Evolutionary conservation across 1,140 invertebrate genomes (phyloP).

Genomic region (Musca domestica): DNA sequence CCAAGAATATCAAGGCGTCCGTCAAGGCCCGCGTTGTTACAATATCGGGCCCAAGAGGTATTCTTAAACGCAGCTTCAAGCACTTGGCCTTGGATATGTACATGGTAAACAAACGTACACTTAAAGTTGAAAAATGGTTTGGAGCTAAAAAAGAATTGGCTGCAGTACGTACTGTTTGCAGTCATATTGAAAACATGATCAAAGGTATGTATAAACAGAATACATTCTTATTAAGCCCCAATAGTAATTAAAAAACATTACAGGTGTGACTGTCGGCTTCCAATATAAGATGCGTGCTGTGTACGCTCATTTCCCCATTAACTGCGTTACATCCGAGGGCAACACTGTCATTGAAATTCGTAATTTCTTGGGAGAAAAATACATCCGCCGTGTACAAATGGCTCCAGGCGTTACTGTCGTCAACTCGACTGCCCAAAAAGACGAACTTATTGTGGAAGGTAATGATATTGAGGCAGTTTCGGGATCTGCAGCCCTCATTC

Average conservation of each 20-base stretch:
- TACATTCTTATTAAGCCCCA: neutral
- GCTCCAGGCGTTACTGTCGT: conserved; percentile 89
- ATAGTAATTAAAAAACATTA: neutral
- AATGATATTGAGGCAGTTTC: conserved; percentile 98
- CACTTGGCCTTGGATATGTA: conserved; percentile 94
- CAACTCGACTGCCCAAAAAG: conserved; percentile 93
- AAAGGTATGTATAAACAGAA: conserved; percentile 67
- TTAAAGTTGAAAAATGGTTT: conserved; percentile 99
- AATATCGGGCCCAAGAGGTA: conserved; percentile 91
- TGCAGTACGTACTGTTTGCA: conserved; percentile 95
- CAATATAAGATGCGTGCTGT: conserved; percentile 99
- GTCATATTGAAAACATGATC: conserved; percentile 99
- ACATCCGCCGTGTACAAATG: conserved; percentile 93
- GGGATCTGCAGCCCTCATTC: conserved; percentile 96
- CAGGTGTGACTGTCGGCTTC: conserved; percentile 90
- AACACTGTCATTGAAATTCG: conserved; percentile 92
- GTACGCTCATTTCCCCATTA: conserved; percentile 99
- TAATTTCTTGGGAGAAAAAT: conserved; percentile 99
- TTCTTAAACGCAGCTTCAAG: conserved; percentile 86
- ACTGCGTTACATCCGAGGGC: conserved; percentile 92
- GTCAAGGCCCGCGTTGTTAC: conserved; percentile 91
- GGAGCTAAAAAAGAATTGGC: conserved; percentile 96
- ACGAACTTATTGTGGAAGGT: conserved; percentile 96
- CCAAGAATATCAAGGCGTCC: conserved; percentile 78
- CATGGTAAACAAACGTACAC: conserved; percentile 68